phyloP scores from a whole-genome alignment of 2,113 vertebrate species.

The Spheniscus mendiculus region DNA sequence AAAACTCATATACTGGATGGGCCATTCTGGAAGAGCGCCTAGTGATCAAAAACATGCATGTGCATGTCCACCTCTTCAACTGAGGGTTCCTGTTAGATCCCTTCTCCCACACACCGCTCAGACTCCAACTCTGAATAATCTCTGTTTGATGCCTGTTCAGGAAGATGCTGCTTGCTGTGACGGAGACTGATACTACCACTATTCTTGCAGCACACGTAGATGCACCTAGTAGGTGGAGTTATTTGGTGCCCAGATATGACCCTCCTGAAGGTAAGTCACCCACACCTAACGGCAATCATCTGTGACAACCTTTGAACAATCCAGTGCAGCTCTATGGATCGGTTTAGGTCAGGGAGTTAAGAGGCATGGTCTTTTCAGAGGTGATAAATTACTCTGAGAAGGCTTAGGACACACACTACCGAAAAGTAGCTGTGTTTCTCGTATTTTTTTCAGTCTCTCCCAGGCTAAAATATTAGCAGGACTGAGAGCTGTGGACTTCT shows the following conservation, averaged over 20 bases:
- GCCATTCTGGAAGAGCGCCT: background rate
- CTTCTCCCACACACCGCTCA: background rate
- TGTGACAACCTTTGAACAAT: background rate
- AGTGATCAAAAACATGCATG: background rate
- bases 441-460: background rate
- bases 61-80: background rate
- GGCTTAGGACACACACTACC: background rate
- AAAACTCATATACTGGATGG: background rate
- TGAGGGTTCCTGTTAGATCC: background rate
- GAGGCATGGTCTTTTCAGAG: background rate
- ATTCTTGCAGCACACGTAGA: background rate
- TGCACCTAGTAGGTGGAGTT: background rate
- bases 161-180: background rate
- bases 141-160: background rate
- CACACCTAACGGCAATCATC: background rate
- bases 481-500: background rate
- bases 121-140: background rate
- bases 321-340: background rate
- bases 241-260: background rate
- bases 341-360: background rate
- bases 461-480: background rate
- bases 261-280: background rate
- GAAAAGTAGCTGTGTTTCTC: background rate
- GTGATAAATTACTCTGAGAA: background rate
- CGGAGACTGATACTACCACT: background rate